Conservation (phyloP, 1,140 invertebrate genomes). For the Listronotus oregonensis region DNA sequence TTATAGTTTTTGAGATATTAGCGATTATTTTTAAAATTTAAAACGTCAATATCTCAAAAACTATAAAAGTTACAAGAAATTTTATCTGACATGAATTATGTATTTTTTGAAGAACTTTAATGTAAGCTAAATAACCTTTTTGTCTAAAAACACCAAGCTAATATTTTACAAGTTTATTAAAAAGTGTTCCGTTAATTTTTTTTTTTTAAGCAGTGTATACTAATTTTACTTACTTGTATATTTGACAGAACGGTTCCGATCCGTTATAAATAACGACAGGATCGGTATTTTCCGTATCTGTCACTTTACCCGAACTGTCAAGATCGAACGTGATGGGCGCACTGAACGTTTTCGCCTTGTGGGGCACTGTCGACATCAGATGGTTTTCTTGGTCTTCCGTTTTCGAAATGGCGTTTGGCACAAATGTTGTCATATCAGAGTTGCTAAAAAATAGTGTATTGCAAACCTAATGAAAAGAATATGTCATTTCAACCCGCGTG, state of each 20-base stretch:
- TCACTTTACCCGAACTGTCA: slow-evolving; percentile 37
- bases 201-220: too few relatives aligned
- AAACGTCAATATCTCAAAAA: too few relatives aligned
- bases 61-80: too few relatives aligned
- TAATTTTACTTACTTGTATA: slow-evolving; percentile 63
- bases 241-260: slow-evolving; percentile 65
- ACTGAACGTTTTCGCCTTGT: slow-evolving; percentile 39
- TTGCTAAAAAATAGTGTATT: slow-evolving; percentile 28
- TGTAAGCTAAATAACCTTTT: too few relatives aligned
- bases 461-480: background rate
- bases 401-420: slow-evolving; percentile 32
- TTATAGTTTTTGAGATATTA: too few relatives aligned
- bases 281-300: slow-evolving; percentile 23
- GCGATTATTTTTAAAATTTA: too few relatives aligned
- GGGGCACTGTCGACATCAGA: slow-evolving; percentile 20
- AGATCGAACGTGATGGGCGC: slow-evolving; percentile 41
- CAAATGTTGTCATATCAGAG: slow-evolving; percentile 39
- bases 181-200: too few relatives aligned
- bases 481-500: too few relatives aligned
- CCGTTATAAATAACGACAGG: slow-evolving; percentile 38
- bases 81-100: too few relatives aligned
- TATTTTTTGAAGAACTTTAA: too few relatives aligned
- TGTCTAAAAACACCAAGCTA: too few relatives aligned
- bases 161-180: too few relatives aligned
- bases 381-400: slow-evolving; percentile 11